Percentiles rank a stretch among this genome's conserved stretches.
Conservation (phyloP, 2,113 vertebrate genomes). For the Eonycteris spelaea region DNA sequence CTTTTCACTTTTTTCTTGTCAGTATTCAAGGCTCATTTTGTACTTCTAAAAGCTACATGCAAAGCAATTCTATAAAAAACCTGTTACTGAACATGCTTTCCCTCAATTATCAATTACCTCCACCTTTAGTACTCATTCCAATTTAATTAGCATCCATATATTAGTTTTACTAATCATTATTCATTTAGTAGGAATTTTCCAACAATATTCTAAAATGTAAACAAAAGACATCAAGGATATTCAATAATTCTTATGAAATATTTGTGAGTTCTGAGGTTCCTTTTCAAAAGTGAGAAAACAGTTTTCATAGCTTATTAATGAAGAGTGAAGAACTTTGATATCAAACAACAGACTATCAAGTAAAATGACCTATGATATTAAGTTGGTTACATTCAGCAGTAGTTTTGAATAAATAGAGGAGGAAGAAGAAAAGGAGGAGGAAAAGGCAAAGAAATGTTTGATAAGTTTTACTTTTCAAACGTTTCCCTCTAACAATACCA, state of each 20-base stretch:
- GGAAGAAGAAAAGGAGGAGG: neutral
- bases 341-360: neutral
- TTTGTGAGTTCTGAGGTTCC: neutral
- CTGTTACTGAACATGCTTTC: neutral
- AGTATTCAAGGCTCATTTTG: neutral
- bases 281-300: neutral
- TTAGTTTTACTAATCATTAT: constrained; percentile 13
- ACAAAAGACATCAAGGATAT: neutral
- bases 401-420: neutral
- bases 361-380: constrained; percentile 5
- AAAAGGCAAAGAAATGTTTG: constrained; percentile 28
- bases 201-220: constrained; percentile 6
- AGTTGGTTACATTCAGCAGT: neutral
- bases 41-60: neutral
- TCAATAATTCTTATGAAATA: neutral
- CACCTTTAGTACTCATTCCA: neutral
- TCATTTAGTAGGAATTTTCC: constrained; percentile 10
- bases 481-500: constrained; percentile 6
- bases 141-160: neutral
- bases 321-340: neutral
- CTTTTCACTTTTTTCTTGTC: neutral
- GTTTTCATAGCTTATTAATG: neutral
- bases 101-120: constrained; percentile 6
- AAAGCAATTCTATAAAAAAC: neutral
- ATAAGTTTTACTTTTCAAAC: neutral